Base-by-base conservation (phyloP, 2,113 vertebrate species). In the Phyllopteryx taeniolatus region DNA sequence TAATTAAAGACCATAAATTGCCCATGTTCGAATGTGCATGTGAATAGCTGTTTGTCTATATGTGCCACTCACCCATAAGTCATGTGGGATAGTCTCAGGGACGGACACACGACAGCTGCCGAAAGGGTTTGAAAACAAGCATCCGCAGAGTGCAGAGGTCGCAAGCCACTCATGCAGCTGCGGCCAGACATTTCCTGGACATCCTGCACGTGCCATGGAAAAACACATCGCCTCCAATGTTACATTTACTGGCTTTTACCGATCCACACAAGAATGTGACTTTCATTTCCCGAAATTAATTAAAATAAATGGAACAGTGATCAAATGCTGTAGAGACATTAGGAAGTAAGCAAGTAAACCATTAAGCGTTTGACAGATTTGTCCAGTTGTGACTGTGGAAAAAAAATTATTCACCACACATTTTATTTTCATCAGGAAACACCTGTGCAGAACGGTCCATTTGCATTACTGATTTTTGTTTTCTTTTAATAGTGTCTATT, bases 161-260 rank as follows among this genome's bases (percentile, higher is more conserved):
- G 69, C 67, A 2, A 57, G 57, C 51, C 44, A 49, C 27, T 42
- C 53, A 68, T 54, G 71, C 71, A 73, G 79, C 83, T 80, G 62
- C 65, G 79, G 77, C 78, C 86, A 89, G 79, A 84, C 74, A 1
- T 83, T 86, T 87, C 86, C 86, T 88, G 81, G 79, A 80, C 54
- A 53, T 82, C 76, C 85, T 66, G 77, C 83, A 85, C 53, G 64
- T 86, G 82, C 67, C 8, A 42, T 70, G 79, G 83, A 87, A 85
- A 87, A 89, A 81, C 71, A 75, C 57, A 76, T 51, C 33, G 0
- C 71, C 75, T 84, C 81, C 68, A 79, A 68, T 2, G n/a, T 78
- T 61, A 80, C 85, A 76, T 75, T 71, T 75, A 9, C 67, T 75
- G 76, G 61, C 79, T 68, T 84, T 87, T 76, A 85, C 51, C 19